These are phyloP conservation scores for Phrynocephalus guinanensis DNA, from an alignment of 2,797 vertebrate genomes.

Conservation along the genomic window DNA sequence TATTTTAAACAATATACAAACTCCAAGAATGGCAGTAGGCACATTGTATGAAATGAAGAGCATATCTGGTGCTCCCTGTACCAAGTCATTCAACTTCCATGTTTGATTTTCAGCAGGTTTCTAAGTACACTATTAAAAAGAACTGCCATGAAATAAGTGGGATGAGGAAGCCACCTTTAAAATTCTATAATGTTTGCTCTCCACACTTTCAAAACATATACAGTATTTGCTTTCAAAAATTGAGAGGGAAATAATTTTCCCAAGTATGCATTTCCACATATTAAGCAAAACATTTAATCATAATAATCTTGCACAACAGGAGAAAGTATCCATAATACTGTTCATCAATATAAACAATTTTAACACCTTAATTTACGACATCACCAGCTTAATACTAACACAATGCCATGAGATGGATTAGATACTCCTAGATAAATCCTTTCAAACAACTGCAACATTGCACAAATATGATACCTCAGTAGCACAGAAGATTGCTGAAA, in stretches of 20 bases:
- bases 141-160: background rate
- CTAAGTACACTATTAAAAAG: background rate
- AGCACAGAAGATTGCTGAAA: background rate
- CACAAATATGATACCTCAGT: background rate
- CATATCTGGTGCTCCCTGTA: constrained; percentile 14
- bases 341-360: constrained; percentile 11
- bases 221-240: background rate
- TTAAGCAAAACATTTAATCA: constrained; percentile 41
- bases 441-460: background rate
- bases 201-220: background rate
- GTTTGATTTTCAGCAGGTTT: background rate
- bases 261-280: constrained; percentile 8
- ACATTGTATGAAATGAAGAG: constrained; percentile 22
- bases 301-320: constrained; percentile 18
- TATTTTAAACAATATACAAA: constrained; percentile 47
- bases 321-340: constrained; percentile 42
- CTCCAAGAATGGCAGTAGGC: constrained; percentile 33
- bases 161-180: constrained; percentile 13
- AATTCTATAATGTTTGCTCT: background rate
- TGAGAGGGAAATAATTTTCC: background rate
- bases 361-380: background rate
- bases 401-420: background rate
- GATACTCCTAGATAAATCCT: constrained; percentile 24
- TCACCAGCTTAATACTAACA: background rate
- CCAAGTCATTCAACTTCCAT: constrained; percentile 28